phyloP scores from a whole-genome alignment of 2,113 vertebrate species.

The Leuciscus idus region DNA sequence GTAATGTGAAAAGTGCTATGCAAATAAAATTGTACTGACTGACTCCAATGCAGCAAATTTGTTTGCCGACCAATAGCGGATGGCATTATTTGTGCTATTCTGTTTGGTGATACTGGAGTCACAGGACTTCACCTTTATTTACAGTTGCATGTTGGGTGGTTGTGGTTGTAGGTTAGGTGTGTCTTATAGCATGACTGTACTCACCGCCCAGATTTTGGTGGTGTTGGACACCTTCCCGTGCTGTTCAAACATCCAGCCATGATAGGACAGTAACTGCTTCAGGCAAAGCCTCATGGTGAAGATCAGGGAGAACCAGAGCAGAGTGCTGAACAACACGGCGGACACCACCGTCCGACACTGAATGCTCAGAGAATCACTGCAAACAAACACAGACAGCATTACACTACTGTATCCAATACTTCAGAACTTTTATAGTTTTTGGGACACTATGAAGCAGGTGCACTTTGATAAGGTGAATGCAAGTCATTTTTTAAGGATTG shows the following conservation, averaged over 20 bases:
- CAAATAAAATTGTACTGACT: too few species aligned
- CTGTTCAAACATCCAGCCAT: constrained; percentile 89
- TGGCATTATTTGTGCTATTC: too few species aligned
- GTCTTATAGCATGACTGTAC: constrained; percentile 47
- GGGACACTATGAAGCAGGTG: background rate
- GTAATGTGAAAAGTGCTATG: too few species aligned
- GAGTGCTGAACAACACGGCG: constrained; percentile 84
- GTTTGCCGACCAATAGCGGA: too few species aligned
- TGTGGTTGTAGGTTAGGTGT: background rate
- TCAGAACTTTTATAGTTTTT: background rate
- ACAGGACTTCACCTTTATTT: background rate
- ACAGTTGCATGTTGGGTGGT: background rate
- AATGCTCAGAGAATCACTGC: constrained; percentile 77
- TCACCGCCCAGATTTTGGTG: constrained; percentile 91
- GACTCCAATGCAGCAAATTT: too few species aligned
- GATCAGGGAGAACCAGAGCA: constrained; percentile 87
- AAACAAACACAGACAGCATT: background rate
- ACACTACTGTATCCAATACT: background rate
- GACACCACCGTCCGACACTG: constrained; percentile 81
- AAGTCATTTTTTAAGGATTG: background rate
- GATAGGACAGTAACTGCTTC: constrained; percentile 89
- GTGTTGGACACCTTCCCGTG: constrained; percentile 84
- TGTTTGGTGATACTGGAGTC: too few species aligned
- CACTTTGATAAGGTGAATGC: background rate
- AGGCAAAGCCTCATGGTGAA: constrained; percentile 88